Percentiles rank a stretch among this genome's conserved stretches.
Evolutionary conservation across 30 jellyfish, hydroid and myxozoan species (phyloP).

Genomic region (Hydractinia symbiolongicarpus): DNA sequence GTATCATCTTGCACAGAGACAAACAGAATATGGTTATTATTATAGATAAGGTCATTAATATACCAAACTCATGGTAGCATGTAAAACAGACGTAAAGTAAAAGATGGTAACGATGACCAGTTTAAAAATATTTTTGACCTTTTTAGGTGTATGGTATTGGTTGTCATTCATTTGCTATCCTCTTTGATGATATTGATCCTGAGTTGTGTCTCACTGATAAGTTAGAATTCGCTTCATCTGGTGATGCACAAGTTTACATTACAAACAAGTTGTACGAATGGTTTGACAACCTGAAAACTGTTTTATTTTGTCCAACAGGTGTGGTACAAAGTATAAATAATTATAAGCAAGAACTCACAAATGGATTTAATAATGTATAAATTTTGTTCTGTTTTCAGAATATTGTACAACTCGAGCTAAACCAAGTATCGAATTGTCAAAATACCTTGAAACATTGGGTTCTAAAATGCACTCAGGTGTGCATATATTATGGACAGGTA

Average conservation of each 20-base stretch:
- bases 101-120: too few species aligned
- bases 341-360: not conserved
- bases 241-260: slow-evolving; percentile 86
- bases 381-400: slow-evolving; percentile 39
- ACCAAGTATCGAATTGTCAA: slow-evolving; percentile 72
- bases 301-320: slow-evolving; percentile 97
- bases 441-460: slow-evolving; percentile 85
- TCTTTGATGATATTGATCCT: slow-evolving; percentile 42
- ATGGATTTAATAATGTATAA: not conserved
- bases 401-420: slow-evolving; percentile 86
- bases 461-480: slow-evolving; percentile 46
- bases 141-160: slow-evolving; percentile 30
- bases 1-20: too few species aligned
- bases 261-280: slow-evolving; percentile 61
- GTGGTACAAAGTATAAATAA: not conserved
- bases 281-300: slow-evolving; percentile 42
- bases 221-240: slow-evolving; percentile 75
- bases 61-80: too few species aligned
- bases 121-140: too few species aligned
- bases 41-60: too few species aligned
- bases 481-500: slow-evolving; percentile 95
- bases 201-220: slow-evolving; percentile 83
- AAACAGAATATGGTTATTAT: too few species aligned
- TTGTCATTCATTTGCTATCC: slow-evolving; percentile 37
- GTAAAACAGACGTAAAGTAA: too few species aligned